Evolutionary conservation across 1,140 invertebrate species (phyloP).

Genomic region (Nephila pilipes): DNA sequence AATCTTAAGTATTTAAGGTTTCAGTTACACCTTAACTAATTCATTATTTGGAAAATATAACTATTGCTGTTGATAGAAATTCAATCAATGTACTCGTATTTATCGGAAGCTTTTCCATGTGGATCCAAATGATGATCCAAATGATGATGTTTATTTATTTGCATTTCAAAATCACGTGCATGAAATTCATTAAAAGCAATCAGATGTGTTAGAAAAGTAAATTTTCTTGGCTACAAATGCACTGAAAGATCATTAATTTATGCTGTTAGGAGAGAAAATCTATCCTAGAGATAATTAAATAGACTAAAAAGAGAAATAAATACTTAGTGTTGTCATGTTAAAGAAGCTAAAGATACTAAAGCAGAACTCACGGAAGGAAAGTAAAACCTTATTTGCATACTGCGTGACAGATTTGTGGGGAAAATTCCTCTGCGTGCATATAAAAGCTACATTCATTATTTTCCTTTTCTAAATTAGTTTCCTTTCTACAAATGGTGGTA

Average conservation of each 20-base stretch:
- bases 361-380: background rate
- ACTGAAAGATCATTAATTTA: slow-evolving; percentile 15
- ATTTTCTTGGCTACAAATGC: background rate
- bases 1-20: no score
- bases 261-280: background rate
- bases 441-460: slow-evolving; percentile 36
- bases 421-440: slow-evolving; percentile 29
- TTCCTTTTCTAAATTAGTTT: slow-evolving; percentile 65
- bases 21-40: no score
- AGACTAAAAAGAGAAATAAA: slow-evolving; percentile 45
- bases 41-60: no score
- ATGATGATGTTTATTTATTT: no score
- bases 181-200: background rate
- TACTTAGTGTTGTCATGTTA: slow-evolving; percentile 10
- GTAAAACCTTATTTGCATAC: slow-evolving; percentile 39
- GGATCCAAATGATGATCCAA: no score
- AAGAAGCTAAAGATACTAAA: slow-evolving; percentile 37
- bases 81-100: no score
- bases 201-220: background rate
- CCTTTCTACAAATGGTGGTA: slow-evolving; percentile 40
- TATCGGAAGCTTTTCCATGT: no score
- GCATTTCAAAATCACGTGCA: background rate
- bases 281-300: slow-evolving; percentile 44
- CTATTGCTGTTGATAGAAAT: no score
- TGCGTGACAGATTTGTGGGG: slow-evolving; percentile 42